Base-by-base conservation (phyloP, 2,797 vertebrate genomes). In the Lacerta agilis region DNA sequence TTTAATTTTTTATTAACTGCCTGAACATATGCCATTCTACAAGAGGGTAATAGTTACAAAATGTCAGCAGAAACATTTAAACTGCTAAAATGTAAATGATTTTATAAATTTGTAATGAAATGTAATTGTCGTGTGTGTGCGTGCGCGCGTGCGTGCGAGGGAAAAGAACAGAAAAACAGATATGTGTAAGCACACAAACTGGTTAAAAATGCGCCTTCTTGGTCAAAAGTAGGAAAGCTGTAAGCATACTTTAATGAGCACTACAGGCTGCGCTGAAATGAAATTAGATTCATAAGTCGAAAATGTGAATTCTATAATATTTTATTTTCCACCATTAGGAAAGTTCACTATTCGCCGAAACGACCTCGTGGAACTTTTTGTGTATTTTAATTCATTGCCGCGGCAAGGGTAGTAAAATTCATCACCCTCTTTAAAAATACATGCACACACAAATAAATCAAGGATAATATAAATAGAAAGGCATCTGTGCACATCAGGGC, bases 41-140 rank as follows among this genome's bases (percentile, higher is more conserved):
- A 97, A 97, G 98, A 98, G 97, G 98, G 97, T 98, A 98, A 98
- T 98, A 97, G 97, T 97, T 98, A 97, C 97, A 97, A 98, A 99
- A 99, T 99, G 98, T 98, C 98, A 98, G 97, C 96, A 98, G 98
- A 98, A 98, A 98, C 98, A 97, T 98, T 97, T 95, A 93, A 97
- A 97, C 97, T 98, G 97, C 97, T 97, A 97, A 98, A 98, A 97
- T 98, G 97, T 96, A 98, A 98, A 98, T 97, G 97, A 98, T 98
- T 98, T 98, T 97, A 98, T 98, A 97, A 98, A 98, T 98, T 97
- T 97, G 98, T 98, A 98, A 98, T 98, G 98, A 98, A 98, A 98
- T 97, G 97, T 98, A 98, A 98, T 98, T 98, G 97, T 98, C 98
- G 97, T 23, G 20, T 97, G 97, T 97, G 95, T 55, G 45, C 11